Evolutionary conservation across 1,140 invertebrate species (phyloP).

Genomic region (Ceratina calcarata): DNA sequence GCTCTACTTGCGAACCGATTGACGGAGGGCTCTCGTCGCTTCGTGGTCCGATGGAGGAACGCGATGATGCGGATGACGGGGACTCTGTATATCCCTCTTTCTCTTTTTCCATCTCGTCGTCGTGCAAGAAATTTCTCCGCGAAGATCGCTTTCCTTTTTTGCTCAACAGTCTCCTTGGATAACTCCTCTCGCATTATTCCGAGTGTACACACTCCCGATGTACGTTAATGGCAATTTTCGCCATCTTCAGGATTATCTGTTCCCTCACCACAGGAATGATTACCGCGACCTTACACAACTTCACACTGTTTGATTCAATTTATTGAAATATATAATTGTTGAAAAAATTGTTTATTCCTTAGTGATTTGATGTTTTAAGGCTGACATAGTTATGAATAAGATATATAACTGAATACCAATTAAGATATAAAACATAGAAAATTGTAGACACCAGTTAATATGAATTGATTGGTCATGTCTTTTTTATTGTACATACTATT

Average conservation of each 20-base stretch:
- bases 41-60: conserved; percentile 36
- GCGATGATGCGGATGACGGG: conserved; percentile 50
- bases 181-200: background rate
- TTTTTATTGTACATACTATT: background rate
- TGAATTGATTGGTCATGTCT: background rate
- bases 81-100: conserved; percentile 3
- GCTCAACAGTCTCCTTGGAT: background rate
- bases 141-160: conserved; percentile 26
- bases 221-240: background rate
- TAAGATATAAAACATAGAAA: background rate
- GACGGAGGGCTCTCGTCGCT: conserved; percentile 49
- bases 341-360: too few species aligned
- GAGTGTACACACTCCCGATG: background rate
- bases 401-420: too few species aligned
- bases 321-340: too few species aligned
- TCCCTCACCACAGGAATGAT: too few species aligned
- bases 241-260: too few species aligned
- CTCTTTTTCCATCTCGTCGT: background rate
- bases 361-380: too few species aligned
- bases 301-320: too few species aligned
- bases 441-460: background rate
- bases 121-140: conserved; percentile 29
- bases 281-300: too few species aligned
- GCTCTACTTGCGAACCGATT: conserved; percentile 64
- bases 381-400: background rate